Base-by-base conservation (phyloP, 2,113 vertebrate genomes). In the Plestiodon gilberti region DNA sequence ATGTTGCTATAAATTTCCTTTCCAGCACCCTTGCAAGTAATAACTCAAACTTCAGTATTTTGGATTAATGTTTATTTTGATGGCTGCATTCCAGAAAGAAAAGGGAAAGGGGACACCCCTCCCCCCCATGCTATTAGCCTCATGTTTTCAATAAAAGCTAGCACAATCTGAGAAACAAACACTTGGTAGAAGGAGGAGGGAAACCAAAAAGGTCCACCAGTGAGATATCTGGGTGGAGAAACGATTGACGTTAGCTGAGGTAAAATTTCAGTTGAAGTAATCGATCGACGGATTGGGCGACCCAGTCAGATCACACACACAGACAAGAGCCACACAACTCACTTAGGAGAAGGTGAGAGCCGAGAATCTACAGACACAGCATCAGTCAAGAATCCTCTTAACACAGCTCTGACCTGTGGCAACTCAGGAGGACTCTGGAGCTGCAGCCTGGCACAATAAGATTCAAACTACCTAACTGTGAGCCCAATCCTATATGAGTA, bases 41-140 rank as follows among this genome's bases (percentile, higher is more conserved):
- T 97, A 97, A 97, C 94, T 97, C 96, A 96, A 93, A 90, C 93
- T 93, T 87, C 93, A 96, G 93, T 91, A 94, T 96, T 96, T 96
- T 94, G 94, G 90, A 96, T 96, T 96, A 95, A 96, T 96, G 96
- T 96, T 96, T 96, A 96, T 96, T 97, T 96, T 96, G 96, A 96
- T 96, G 96, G 96, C 96, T 95, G 89, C 95, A 96, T 97, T 96
- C 95, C 96, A 97, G 91, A 90, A 93, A 92, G 90, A 92, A 95
- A 94, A 93, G 86, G 91, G 92, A 67, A 95, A 93, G 93, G 89
- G 90, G 91, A 90, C 88, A n/a, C 30, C 83, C 81, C 74, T 82
- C 94, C 92, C 93, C 93, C 87, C 89, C 40, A 61, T 95, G 90
- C 94, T 90, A 94, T 95, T 96, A 94, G 92, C 91, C 95, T 94